A percentile compares a stretch with the other conserved stretches of the same genome.
Evolutionary conservation across 2,888 invertebrate genomes (phyloP).

Genomic region (Bedellia somnulentella): DNA sequence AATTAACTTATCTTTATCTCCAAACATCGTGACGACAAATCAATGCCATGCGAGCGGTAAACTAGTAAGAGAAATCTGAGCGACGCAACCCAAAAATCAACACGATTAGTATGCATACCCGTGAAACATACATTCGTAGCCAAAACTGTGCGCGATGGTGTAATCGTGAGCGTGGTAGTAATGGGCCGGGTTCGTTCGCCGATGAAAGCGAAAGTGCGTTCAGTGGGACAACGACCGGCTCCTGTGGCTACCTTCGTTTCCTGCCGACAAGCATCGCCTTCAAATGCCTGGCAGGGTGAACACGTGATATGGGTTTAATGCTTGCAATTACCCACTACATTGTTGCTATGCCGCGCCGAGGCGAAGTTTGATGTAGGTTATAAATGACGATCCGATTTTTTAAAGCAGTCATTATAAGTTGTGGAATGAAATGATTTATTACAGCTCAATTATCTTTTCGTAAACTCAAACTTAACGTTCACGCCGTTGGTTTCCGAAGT

Average conservation of each 20-base stretch:
- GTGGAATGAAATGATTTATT: no score
- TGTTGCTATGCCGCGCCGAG: constrained; percentile 1
- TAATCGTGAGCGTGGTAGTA: constrained; percentile 51
- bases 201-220: constrained; percentile 59
- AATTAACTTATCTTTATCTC: no score
- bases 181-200: constrained; percentile 57
- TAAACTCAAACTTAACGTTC: no score
- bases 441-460: no score
- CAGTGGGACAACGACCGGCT: constrained; percentile 58
- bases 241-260: constrained; percentile 35
- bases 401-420: no score
- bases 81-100: constrained; percentile 24
- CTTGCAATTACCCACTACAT: background rate
- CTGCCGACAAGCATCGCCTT: constrained; percentile 26
- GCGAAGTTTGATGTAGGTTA: no score
- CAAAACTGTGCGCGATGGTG: constrained; percentile 46
- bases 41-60: no score
- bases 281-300: background rate
- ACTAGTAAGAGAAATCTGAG: no score
- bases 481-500: no score
- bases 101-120: constrained; percentile 44
- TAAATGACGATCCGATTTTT: no score
- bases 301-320: background rate
- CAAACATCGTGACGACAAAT: no score
- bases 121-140: constrained; percentile 31